Base-by-base conservation (phyloP, 2,888 invertebrate species). In the Trichacis sp. region DNA sequence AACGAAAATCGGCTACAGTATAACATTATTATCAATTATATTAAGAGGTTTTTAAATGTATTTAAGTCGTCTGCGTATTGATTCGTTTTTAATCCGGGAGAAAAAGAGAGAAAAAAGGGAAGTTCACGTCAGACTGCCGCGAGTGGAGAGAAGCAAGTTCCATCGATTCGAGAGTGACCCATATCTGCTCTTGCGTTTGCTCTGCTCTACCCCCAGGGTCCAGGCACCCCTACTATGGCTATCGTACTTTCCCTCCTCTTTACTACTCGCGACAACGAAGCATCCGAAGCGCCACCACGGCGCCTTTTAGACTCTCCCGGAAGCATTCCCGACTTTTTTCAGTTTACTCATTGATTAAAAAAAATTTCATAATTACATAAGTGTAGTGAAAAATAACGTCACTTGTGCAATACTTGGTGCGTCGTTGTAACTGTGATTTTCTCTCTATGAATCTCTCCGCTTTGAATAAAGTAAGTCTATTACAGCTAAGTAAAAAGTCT, bases 101-200 rank as follows among this genome's bases (percentile, higher is more conserved):
- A 40, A 50, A 51, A 87, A 33, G 86, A 86, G 78, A 86, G 86
- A 60, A 86, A 86, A 85, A 83, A 75, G 87, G 87, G 55, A 86
- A 67, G 58, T 66, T 67, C 63, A 56, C 62, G 57, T 71, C 70
- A 69, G 60, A 56, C 60, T 59, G 71, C 71, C 71, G 72, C 71
- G 68, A 65, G 60, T 62, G 61, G 71, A 70, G 86, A 72, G 71
- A 73, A 73, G 71, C 77, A 73, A 75, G 74, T 75, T 78, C 77
- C 75, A 83, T 83, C 83, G 83, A 83, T 83, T 82, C 80, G 72
- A 69, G 77, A 80, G 80, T 83, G 83, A 82, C 83, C 82, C 80
- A 83, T 80, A 83, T 83, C 82, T 77, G 78, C 74, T 68, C 9
- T 33, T 61, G 66, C 65, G 65, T 63, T 64, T 56, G 55, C 62